Evolutionary conservation across 1,140 invertebrate genomes (phyloP).

Genomic region (Drosophila subobscura): DNA sequence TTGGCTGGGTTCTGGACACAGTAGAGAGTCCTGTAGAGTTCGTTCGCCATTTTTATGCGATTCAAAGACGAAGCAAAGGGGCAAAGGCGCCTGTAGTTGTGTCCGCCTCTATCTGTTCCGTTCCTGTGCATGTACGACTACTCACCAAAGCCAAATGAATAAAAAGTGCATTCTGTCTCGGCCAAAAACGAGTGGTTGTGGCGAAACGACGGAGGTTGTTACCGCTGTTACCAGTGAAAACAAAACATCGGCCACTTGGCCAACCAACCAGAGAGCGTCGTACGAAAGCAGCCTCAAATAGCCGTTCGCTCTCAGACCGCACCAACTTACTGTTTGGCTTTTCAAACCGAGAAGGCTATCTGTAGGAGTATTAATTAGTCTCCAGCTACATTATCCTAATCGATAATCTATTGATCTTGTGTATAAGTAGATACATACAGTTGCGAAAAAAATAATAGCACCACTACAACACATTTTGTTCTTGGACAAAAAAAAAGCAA

Average conservation of each 20-base stretch:
- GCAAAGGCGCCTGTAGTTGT: conserved; percentile 17
- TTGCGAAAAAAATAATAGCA: too few species aligned
- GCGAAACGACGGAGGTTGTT: conserved; percentile 49
- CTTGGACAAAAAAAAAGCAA: too few species aligned
- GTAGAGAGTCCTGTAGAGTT: conserved; percentile 10
- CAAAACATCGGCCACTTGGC: conserved; percentile 38
- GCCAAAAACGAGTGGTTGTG: conserved; percentile 40
- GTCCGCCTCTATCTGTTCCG: neutral
- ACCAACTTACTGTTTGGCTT: conserved; percentile 12
- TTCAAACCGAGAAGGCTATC: too few species aligned
- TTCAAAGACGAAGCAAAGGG: conserved; percentile 20
- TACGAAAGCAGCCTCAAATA: conserved; percentile 14
- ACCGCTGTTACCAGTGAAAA: conserved; percentile 39
- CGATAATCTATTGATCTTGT: too few species aligned
- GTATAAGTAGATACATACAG: too few species aligned
- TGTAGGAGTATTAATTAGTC: too few species aligned
- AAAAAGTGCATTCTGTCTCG: conserved; percentile 60
- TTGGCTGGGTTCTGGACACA: conserved; percentile 42
- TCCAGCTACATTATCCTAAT: too few species aligned
- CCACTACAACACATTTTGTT: too few species aligned
- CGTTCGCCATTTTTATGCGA: conserved; percentile 43
- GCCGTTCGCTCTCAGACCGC: neutral
- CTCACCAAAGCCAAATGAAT: conserved; percentile 30
- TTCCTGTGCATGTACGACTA: neutral
- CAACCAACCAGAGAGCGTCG: conserved; percentile 67